These are phyloP conservation scores for Cremastobaeus sp. DNA, from an alignment of 2,888 invertebrate genomes.

Conservation along the genomic window DNA sequence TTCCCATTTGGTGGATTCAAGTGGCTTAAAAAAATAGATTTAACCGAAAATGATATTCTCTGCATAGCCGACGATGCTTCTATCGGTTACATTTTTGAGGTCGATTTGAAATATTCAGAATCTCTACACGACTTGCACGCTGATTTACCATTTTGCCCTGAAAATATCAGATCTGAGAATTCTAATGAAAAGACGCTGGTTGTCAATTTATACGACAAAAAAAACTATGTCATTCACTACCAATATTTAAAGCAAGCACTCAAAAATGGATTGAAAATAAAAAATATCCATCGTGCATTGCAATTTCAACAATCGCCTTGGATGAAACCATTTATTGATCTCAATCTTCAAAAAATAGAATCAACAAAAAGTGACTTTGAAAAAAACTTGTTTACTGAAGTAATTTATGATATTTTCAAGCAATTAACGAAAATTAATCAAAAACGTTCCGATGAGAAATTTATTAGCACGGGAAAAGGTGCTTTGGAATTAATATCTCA, in stretches of 20 bases:
- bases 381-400: not conserved
- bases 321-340: slow-evolving; percentile 63
- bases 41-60: not conserved
- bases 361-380: not conserved
- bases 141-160: slow-evolving; percentile 17
- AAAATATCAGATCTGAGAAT: slow-evolving; percentile 58
- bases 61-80: not conserved
- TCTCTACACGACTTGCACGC: slow-evolving; percentile 3
- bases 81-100: slow-evolving; percentile 12
- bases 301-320: slow-evolving; percentile 69
- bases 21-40: slow-evolving; percentile 61
- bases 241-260: slow-evolving; percentile 67
- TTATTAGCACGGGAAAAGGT: not conserved
- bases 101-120: slow-evolving; percentile 8
- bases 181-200: slow-evolving; percentile 55
- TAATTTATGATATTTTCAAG: too few species aligned
- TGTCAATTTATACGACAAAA: not conserved
- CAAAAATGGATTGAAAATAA: slow-evolving; percentile 58
- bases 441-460: not conserved
- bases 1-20: slow-evolving; percentile 67
- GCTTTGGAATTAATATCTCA: not conserved
- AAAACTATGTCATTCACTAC: slow-evolving; percentile 70
- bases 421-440: not conserved
- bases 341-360: slow-evolving; percentile 64
- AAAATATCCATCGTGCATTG: slow-evolving; percentile 67